A percentile compares a stretch with the other conserved stretches of the same genome.
Evolutionary conservation across 1,140 invertebrate species (phyloP).

Genomic region (Globodera ellingtonae): DNA sequence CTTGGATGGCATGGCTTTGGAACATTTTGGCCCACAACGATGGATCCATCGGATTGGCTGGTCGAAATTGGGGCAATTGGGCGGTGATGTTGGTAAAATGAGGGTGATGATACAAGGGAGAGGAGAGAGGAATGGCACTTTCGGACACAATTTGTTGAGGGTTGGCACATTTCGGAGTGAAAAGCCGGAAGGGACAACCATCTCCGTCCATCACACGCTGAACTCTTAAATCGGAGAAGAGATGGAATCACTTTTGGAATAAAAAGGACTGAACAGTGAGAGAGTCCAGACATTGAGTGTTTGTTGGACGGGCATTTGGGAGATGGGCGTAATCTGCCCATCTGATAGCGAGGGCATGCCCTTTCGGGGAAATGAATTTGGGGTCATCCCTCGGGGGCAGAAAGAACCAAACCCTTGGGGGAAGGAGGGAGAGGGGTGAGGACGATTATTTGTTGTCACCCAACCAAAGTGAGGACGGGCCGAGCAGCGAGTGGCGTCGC

Average conservation of each 20-base stretch:
- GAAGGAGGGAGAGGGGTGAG: too few relatives aligned
- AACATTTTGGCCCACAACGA: conserved; percentile 18
- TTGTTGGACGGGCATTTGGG: too few relatives aligned
- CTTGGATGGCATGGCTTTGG: conserved; percentile 5
- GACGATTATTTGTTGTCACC: too few relatives aligned
- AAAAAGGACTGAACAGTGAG: neutral
- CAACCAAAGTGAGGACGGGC: too few relatives aligned
- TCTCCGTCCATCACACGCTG: neutral
- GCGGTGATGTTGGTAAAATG: neutral
- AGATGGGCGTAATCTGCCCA: neutral
- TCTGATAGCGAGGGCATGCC: conserved; percentile 10
- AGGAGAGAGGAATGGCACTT: neutral
- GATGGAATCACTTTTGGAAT: neutral
- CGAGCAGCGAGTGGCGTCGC: too few relatives aligned
- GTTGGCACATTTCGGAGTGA: neutral
- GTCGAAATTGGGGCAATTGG: neutral
- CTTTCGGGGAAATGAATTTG: conserved; percentile 1
- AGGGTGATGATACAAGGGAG: neutral
- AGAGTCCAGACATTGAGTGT: neutral
- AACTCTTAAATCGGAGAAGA: neutral
- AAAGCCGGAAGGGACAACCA: neutral
- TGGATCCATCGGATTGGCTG: neutral
- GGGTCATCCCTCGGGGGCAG: neutral
- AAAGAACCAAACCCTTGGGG: neutral
- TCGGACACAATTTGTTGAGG: neutral